Conservation (phyloP, 2,113 vertebrate species). For the Erythrolamprus reginae region DNA sequence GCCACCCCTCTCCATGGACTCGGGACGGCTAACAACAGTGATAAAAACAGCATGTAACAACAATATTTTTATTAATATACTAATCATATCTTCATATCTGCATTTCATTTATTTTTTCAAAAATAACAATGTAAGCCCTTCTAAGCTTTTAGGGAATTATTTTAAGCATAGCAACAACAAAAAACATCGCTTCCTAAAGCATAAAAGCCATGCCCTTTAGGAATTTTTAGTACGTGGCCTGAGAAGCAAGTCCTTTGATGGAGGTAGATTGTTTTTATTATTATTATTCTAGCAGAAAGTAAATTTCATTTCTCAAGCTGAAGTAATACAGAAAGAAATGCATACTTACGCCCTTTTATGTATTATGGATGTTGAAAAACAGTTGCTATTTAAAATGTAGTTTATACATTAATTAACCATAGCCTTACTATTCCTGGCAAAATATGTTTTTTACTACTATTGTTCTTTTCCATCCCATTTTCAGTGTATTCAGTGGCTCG, state of each 20-base stretch:
- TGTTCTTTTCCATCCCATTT: background rate
- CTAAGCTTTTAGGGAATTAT: background rate
- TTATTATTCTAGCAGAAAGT: background rate
- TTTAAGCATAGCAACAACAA: background rate
- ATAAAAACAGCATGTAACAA: too few species aligned
- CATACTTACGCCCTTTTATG: background rate
- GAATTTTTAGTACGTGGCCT: background rate
- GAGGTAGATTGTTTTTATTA: background rate
- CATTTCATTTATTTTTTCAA: background rate
- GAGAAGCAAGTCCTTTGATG: background rate
- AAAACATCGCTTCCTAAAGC: background rate
- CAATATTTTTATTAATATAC: too few species aligned
- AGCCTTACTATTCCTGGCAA: background rate
- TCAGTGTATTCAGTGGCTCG: background rate
- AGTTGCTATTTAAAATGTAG: background rate
- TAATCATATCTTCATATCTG: background rate
- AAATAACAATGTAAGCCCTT: background rate
- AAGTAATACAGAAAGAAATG: background rate
- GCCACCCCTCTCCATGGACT: too few species aligned
- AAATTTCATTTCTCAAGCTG: background rate
- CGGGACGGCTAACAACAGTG: too few species aligned
- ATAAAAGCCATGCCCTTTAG: background rate
- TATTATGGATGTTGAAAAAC: background rate
- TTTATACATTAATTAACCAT: background rate
- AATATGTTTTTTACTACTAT: background rate